A percentile compares a stretch with the other conserved stretches of the same genome.
Conservation (phyloP, 2,797 vertebrate species). For the Onychomys leucogaster region DNA sequence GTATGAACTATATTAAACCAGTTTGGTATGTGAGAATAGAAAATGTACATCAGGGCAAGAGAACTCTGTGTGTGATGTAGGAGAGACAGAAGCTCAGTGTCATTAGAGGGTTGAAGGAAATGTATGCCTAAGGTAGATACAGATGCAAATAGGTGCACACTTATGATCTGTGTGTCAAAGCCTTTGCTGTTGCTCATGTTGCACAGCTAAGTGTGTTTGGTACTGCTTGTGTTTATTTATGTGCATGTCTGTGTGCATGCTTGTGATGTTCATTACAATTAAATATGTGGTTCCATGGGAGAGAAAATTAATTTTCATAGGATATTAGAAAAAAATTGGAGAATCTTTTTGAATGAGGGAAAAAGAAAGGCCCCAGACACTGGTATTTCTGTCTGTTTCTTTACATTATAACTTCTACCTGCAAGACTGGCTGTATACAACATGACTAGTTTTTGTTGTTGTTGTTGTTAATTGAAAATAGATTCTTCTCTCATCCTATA, state of each 20-base stretch:
- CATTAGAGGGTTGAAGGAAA: background rate
- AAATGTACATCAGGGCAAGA: background rate
- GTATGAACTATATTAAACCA: background rate
- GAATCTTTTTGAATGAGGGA: background rate
- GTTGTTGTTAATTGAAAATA: background rate
- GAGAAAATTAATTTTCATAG: background rate
- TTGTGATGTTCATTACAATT: background rate
- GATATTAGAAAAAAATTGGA: background rate
- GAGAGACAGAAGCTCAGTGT: background rate
- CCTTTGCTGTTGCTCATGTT: background rate
- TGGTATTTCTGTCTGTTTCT: background rate
- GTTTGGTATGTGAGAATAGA: background rate
- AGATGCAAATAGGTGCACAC: background rate
- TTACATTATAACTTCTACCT: background rate
- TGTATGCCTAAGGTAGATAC: background rate
- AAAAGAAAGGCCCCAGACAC: rapidly evolving
- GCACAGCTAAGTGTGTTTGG: background rate
- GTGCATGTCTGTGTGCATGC: background rate
- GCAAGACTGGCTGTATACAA: background rate
- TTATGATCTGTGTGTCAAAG: background rate
- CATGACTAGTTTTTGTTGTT: background rate
- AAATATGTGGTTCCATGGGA: background rate
- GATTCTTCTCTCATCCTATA: background rate
- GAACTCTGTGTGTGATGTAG: background rate
- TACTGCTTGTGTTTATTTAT: background rate